Evolutionary conservation across 2,113 vertebrate genomes (phyloP).

Genomic region (Thamnaconus septentrionalis): DNA sequence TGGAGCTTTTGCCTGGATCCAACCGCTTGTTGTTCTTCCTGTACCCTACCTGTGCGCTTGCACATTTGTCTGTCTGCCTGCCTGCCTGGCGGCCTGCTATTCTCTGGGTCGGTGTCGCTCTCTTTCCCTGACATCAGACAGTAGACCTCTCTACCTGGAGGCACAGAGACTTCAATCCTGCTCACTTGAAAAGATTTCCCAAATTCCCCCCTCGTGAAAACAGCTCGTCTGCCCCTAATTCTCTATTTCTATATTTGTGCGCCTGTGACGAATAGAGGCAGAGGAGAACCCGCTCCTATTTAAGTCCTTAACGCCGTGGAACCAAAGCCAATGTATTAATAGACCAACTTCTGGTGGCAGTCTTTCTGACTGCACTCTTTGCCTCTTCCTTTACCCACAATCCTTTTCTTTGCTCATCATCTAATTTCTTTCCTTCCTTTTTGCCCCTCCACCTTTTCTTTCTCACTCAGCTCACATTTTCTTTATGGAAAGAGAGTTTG

Average conservation of each 20-base stretch:
- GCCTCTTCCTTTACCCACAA: neutral
- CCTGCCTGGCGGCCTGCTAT: neutral
- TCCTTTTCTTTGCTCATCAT: neutral
- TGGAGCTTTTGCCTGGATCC: slow-evolving; percentile 53
- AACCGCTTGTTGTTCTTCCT: slow-evolving; percentile 56
- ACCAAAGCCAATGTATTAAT: slow-evolving; percentile 44
- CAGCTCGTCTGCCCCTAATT: neutral
- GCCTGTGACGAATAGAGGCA: slow-evolving; percentile 8
- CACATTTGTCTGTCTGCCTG: slow-evolving; percentile 3
- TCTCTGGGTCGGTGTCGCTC: slow-evolving; percentile 12
- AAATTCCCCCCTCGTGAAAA: slow-evolving; percentile 1
- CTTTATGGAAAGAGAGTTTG: too few relatives aligned
- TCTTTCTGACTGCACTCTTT: slow-evolving; percentile 6
- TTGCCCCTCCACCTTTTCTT: neutral
- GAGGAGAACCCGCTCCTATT: slow-evolving; percentile 22
- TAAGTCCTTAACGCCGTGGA: slow-evolving; percentile 40
- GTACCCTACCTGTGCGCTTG: slow-evolving; percentile 43
- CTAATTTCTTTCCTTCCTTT: neutral
- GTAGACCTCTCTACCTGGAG: slow-evolving; percentile 6
- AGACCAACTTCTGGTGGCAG: slow-evolving; percentile 36
- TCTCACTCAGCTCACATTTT: neutral
- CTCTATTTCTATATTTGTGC: slow-evolving; percentile 10
- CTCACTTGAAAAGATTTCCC: slow-evolving; percentile 35
- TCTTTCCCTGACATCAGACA: slow-evolving; percentile 20
- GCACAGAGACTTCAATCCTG: slow-evolving; percentile 33